Evolutionary conservation across 2,113 vertebrate species (phyloP).

Genomic region (Cyrtonyx montezumae): DNA sequence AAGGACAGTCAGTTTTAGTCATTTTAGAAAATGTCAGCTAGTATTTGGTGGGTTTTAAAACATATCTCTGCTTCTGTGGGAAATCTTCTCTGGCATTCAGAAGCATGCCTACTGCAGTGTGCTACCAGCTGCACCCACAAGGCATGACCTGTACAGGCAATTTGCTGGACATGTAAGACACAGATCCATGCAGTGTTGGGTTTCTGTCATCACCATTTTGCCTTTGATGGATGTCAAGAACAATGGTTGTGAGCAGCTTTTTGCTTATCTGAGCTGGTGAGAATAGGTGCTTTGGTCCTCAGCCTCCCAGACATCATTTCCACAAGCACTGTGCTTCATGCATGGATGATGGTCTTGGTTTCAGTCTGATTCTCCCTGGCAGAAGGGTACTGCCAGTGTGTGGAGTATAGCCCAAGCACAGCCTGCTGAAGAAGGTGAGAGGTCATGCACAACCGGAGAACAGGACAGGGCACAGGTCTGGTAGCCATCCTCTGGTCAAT

Average conservation of each 20-base stretch:
- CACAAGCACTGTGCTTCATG: background rate
- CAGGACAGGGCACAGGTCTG: too few species aligned
- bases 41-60: background rate
- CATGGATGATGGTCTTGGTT: rapidly evolving
- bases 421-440: too few species aligned
- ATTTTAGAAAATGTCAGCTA: background rate
- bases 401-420: too few species aligned
- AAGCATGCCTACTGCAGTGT: background rate
- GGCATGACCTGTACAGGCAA: rapidly evolving
- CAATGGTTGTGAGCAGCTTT: background rate
- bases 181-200: background rate
- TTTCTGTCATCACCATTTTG: background rate
- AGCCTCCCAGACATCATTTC: background rate
- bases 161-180: background rate
- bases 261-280: background rate
- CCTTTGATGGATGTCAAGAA: background rate
- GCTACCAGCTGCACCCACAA: rapidly evolving
- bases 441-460: too few species aligned
- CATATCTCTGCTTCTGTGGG: rapidly evolving
- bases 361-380: background rate
- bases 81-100: background rate
- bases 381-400: background rate
- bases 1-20: background rate
- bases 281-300: background rate
- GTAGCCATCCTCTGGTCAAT: too few species aligned